Percentiles rank a stretch among this genome's conserved stretches.
These are phyloP conservation scores for Aelia acuminata DNA, from an alignment of 2,888 invertebrate species.

Conservation along the genomic window DNA sequence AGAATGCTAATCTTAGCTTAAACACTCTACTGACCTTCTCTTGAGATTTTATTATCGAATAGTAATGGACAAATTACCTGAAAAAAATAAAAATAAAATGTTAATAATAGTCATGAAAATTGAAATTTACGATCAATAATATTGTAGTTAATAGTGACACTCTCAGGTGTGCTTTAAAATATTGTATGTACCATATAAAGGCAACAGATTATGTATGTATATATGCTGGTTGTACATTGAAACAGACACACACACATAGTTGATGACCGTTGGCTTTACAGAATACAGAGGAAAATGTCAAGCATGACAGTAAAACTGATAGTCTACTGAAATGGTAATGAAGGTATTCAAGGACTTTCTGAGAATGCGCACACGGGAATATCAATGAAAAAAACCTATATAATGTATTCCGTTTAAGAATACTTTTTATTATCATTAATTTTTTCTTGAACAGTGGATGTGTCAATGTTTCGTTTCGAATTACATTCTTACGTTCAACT, in stretches of 20 bases:
- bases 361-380: constrained; percentile 28
- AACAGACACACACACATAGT: neutral
- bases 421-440: neutral
- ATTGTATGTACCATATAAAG: neutral
- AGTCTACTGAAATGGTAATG: constrained; percentile 33
- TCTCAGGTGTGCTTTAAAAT: neutral
- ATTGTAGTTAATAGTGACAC: neutral
- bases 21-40: neutral
- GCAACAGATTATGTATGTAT: too few relatives aligned
- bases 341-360: constrained; percentile 1
- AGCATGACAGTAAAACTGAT: constrained; percentile 27
- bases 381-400: neutral
- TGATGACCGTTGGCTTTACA: neutral
- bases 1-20: neutral
- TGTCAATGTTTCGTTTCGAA: too few relatives aligned
- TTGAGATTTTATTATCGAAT: neutral
- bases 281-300: constrained; percentile 27
- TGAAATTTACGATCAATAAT: neutral
- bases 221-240: too few relatives aligned
- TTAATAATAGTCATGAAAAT: neutral
- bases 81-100: neutral
- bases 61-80: constrained; percentile 19
- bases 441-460: too few relatives aligned
- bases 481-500: too few relatives aligned
- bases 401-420: neutral